These are phyloP conservation scores for Anneissia japonica DNA, from an alignment of 35 echinoderm and acorn worm species.

Conservation along the genomic window DNA sequence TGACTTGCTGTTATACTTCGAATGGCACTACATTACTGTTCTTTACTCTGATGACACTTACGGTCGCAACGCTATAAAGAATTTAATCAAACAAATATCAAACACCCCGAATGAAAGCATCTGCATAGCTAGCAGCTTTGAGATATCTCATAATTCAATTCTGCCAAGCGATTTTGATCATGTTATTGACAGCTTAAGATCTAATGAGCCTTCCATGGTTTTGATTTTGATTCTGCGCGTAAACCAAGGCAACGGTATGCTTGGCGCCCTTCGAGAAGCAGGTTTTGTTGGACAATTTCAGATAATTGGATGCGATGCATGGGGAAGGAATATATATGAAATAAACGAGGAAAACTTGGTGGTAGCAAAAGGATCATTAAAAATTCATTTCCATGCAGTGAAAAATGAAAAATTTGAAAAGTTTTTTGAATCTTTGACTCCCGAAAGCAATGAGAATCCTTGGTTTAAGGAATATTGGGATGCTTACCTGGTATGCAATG, in stretches of 20 bases:
- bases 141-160: background rate
- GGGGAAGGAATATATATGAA: slow-evolving; percentile 57
- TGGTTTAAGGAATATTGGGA: slow-evolving; percentile 23
- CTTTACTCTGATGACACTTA: slow-evolving; percentile 20
- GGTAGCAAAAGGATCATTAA: slow-evolving; percentile 33
- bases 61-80: slow-evolving; percentile 21
- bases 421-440: slow-evolving; percentile 24
- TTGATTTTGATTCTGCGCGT: slow-evolving; percentile 38
- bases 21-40: slow-evolving; percentile 31
- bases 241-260: slow-evolving; percentile 28
- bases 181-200: background rate
- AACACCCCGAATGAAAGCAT: background rate
- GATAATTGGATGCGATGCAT: slow-evolving; percentile 63
- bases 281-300: slow-evolving; percentile 12
- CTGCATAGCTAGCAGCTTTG: slow-evolving; percentile 7
- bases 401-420: slow-evolving; percentile 32
- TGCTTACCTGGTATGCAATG: background rate
- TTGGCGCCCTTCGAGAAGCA: slow-evolving; percentile 4
- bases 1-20: slow-evolving; percentile 15
- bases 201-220: background rate
- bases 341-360: slow-evolving; percentile 15
- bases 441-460: slow-evolving; percentile 8
- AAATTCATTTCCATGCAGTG: slow-evolving; percentile 30
- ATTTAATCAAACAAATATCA: background rate
- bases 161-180: slow-evolving; percentile 6